phyloP scores from a whole-genome alignment of 2,797 vertebrate species.

The Siniperca scherzeri region DNA sequence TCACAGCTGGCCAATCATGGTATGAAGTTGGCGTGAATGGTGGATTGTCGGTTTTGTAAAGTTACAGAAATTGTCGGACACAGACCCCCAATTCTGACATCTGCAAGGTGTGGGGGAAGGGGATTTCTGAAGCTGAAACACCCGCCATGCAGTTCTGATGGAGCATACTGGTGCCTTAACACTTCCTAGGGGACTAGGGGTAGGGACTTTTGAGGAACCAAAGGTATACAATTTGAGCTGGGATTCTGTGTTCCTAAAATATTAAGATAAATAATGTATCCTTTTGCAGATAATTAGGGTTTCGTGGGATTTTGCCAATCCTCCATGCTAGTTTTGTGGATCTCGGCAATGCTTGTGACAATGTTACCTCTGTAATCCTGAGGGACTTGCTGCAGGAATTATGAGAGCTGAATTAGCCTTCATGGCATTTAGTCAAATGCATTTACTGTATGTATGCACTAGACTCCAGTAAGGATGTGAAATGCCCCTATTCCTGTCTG shows the following conservation, averaged over 20 bases:
- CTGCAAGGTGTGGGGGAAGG: not conserved
- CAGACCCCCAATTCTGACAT: not conserved
- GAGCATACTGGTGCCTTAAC: not conserved
- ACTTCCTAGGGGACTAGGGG: not conserved
- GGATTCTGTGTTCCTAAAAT: conserved; percentile 9
- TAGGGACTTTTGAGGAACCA: not conserved
- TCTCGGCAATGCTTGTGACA: conserved; percentile 35
- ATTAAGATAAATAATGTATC: conserved; percentile 32
- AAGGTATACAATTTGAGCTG: not conserved
- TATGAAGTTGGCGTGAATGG: not conserved
- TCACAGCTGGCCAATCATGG: not conserved
- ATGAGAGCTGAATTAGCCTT: conserved; percentile 32
- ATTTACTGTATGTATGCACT: conserved; percentile 1
- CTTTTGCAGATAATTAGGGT: conserved; percentile 22
- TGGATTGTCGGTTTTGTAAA: not conserved
- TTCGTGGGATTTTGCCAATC: conserved; percentile 31
- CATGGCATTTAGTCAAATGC: conserved; percentile 35
- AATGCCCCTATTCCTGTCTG: conserved; percentile 14
- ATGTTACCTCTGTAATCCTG: conserved; percentile 12
- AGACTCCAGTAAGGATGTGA: not conserved
- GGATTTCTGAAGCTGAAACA: not conserved
- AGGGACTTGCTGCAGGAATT: conserved; percentile 31
- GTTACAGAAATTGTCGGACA: not conserved
- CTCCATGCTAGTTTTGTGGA: conserved; percentile 26
- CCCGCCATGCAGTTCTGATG: not conserved